These are phyloP conservation scores for Herminia tarsipennalis DNA, from an alignment of 2,888 invertebrate species.

Conservation along the genomic window DNA sequence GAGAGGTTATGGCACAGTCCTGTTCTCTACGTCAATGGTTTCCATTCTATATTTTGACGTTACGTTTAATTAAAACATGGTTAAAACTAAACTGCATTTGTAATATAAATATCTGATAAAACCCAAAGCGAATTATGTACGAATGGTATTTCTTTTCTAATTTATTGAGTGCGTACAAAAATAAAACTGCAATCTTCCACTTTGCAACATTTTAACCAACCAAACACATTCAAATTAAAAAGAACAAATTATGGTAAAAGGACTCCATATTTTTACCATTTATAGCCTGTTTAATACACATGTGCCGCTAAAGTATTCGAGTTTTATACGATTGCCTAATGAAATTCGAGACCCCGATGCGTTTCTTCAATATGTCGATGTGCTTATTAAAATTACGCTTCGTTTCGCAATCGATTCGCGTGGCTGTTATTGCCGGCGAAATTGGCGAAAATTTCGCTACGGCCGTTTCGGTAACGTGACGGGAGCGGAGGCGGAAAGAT, in stretches of 20 bases:
- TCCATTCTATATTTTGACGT: too few relatives aligned
- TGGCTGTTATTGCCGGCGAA: slow-evolving; percentile 42
- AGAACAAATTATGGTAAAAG: slow-evolving; percentile 50
- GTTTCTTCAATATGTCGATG: slow-evolving; percentile 52
- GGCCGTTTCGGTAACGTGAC: slow-evolving; percentile 61
- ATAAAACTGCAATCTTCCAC: slow-evolving; percentile 12
- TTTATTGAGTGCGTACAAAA: slow-evolving; percentile 27
- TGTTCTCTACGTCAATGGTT: too few relatives aligned
- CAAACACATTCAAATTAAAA: slow-evolving; percentile 45
- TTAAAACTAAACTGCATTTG: too few relatives aligned
- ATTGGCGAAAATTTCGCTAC: slow-evolving; percentile 68
- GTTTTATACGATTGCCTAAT: slow-evolving; percentile 57
- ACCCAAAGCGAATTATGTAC: too few relatives aligned
- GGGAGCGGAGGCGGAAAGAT: slow-evolving; percentile 79
- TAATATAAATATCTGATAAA: too few relatives aligned
- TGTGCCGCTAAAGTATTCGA: slow-evolving; percentile 46
- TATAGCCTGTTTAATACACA: slow-evolving; percentile 58
- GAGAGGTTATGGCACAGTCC: too few relatives aligned
- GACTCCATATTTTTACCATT: slow-evolving; percentile 54
- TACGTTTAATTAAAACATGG: too few relatives aligned
- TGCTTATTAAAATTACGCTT: slow-evolving; percentile 66
- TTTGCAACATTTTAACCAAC: slow-evolving; percentile 40
- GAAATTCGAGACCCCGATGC: slow-evolving; percentile 59
- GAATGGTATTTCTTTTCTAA: not conserved
- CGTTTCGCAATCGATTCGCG: slow-evolving; percentile 56